Percentiles rank a stretch among this genome's conserved stretches.
Conservation (phyloP, 2,113 vertebrate genomes). For the Xenopus tropicalis region UCB_Xtro_10.0 CM004444.2:103966001-103966500, state of each 20-base stretch:
- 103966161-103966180: too few relatives aligned
- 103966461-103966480: neutral
- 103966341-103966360: neutral
- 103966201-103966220: neutral
- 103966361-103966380: neutral
- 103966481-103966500: neutral
- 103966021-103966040: too few relatives aligned
- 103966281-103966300: neutral
- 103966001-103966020: too few relatives aligned
- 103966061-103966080: too few relatives aligned
- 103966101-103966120: too few relatives aligned
- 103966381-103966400: neutral
- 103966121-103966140: too few relatives aligned
- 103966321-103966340: neutral
- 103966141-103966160: too few relatives aligned
- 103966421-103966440: constrained; percentile 3
- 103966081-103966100: too few relatives aligned
- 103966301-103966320: neutral
- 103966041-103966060: too few relatives aligned
- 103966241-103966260: neutral
- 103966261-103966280: neutral
- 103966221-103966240: neutral
- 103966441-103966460: constrained; percentile 15
- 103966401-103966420: neutral
- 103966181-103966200: too few relatives aligned